phyloP scores from a whole-genome alignment of 2,113 vertebrate species.

The Neomonachus schauinslandi region DNA sequence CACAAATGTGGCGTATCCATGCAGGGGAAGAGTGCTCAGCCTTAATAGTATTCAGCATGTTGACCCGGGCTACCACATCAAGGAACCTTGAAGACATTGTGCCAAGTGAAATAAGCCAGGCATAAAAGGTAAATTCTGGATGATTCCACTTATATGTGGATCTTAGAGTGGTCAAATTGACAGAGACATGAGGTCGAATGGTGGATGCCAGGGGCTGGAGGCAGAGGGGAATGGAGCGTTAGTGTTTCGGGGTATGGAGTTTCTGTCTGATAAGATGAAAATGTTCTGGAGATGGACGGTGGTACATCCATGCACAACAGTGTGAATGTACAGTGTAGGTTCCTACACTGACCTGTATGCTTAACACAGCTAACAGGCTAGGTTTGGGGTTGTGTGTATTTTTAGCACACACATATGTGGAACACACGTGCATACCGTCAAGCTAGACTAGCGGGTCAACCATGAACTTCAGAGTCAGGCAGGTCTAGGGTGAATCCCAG shows the following conservation, averaged over 20 bases:
- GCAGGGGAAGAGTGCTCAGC: background rate
- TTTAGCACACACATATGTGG: background rate
- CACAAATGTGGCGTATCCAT: background rate
- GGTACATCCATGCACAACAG: fast-evolving
- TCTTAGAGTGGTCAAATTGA: background rate
- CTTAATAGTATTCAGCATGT: background rate
- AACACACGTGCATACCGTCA: background rate
- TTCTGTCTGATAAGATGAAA: background rate
- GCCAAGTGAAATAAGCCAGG: background rate
- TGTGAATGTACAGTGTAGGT: too few relatives aligned
- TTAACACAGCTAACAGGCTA: background rate
- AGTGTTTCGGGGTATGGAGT: background rate
- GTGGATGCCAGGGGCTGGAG: background rate
- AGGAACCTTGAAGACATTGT: background rate
- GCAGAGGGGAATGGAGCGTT: fast-evolving
- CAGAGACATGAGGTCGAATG: background rate
- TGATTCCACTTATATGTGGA: background rate
- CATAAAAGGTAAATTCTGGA: background rate
- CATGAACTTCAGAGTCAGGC: background rate
- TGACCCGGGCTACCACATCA: background rate
- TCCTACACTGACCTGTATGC: background rate
- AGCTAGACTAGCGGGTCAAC: background rate
- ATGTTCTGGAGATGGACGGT: background rate
- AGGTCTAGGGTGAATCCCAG: background rate
- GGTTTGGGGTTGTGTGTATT: background rate